Evolutionary conservation across 2,888 invertebrate genomes (phyloP).

Genomic region (Strigamia transsilvanica): DNA sequence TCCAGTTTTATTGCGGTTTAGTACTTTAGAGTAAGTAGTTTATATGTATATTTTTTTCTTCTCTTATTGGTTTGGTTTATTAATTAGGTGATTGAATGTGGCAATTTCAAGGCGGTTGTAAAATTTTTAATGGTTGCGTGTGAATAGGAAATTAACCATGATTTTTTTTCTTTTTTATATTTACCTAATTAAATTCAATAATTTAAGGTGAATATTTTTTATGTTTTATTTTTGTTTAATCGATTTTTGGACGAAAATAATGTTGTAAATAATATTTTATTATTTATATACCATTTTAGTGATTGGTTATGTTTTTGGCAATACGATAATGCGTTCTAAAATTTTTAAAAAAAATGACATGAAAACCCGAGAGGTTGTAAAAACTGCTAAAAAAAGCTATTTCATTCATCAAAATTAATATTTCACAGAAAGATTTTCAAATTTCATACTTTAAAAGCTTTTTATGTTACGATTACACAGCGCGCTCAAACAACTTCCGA

Average conservation of each 20-base stretch:
- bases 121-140: slow-evolving; percentile 40
- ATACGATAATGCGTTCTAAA: no score
- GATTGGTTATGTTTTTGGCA: neutral
- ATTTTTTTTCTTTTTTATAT: neutral
- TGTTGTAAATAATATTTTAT: neutral
- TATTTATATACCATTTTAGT: neutral
- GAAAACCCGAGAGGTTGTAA: no score
- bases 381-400: no score
- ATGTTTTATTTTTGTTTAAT: neutral
- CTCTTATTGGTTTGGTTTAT: neutral
- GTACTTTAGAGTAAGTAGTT: slow-evolving; percentile 45
- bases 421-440: no score
- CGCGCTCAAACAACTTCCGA: slow-evolving; percentile 29
- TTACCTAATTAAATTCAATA: neutral
- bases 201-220: neutral
- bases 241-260: neutral
- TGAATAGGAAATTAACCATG: neutral
- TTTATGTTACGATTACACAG: neutral
- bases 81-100: slow-evolving; percentile 26
- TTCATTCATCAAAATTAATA: no score
- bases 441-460: neutral
- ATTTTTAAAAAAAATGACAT: no score
- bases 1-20: slow-evolving; percentile 47
- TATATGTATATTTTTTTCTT: neutral
- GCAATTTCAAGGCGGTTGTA: slow-evolving; percentile 14